Evolutionary conservation across 2,888 invertebrate genomes (phyloP).

Genomic region (Silvanus unidentatus): DNA sequence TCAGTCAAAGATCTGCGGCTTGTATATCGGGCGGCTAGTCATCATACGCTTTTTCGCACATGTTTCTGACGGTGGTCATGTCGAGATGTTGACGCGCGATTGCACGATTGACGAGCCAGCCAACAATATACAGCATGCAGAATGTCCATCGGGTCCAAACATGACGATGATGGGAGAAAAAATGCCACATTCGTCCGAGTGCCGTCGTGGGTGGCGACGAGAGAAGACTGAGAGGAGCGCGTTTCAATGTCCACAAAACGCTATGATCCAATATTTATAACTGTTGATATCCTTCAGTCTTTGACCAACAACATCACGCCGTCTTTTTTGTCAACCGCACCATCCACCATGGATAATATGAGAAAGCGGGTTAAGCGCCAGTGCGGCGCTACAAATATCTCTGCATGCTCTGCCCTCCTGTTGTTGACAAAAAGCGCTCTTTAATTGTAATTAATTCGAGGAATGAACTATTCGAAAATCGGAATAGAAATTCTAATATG

Average conservation of each 20-base stretch:
- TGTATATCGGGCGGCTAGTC: conserved; percentile 26
- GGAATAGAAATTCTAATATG: too few relatives aligned
- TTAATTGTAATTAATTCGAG: too few relatives aligned
- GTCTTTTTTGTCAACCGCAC: conserved; percentile 31
- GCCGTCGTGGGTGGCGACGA: conserved; percentile 38
- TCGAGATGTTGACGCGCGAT: conserved; percentile 44
- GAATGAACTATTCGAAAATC: too few relatives aligned
- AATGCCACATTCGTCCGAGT: too few relatives aligned
- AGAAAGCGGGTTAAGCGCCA: background rate
- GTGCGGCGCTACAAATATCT: too few relatives aligned
- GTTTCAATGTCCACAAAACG: conserved; percentile 24
- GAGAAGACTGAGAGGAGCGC: too few relatives aligned
- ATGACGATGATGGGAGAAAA: too few relatives aligned
- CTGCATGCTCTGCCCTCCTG: too few relatives aligned
- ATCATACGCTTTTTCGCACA: conserved; percentile 37
- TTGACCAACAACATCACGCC: conserved; percentile 29
- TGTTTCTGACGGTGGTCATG: conserved; percentile 40
- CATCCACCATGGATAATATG: too few relatives aligned
- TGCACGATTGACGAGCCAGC: conserved; percentile 41
- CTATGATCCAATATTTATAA: conserved; percentile 43
- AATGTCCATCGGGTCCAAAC: background rate
- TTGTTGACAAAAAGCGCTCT: too few relatives aligned
- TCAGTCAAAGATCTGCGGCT: conserved; percentile 24
- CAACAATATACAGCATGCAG: conserved; percentile 18
- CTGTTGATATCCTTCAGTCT: conserved; percentile 33